Evolutionary conservation across 2,797 vertebrate species (phyloP).

Genomic region (Xenopus petersii): DNA sequence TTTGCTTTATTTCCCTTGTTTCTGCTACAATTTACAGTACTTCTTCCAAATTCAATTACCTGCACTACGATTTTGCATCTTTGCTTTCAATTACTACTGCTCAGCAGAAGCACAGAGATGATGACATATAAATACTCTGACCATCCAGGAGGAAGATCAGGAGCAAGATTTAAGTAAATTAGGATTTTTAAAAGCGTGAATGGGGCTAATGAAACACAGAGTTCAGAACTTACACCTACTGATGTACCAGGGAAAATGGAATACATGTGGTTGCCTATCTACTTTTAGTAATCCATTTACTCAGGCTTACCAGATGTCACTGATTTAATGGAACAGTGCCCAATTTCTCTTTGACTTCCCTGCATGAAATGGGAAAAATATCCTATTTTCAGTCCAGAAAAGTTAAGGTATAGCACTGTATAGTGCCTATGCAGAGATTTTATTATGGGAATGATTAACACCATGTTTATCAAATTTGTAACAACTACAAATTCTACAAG

Average conservation of each 20-base stretch:
- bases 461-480: too few relatives aligned
- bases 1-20: background rate
- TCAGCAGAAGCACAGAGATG: background rate
- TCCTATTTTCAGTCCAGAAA: slow-evolving; percentile 7
- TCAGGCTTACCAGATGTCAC: slow-evolving; percentile 49
- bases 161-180: slow-evolving; percentile 32
- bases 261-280: slow-evolving; percentile 47
- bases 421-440: background rate
- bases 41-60: slow-evolving; percentile 1
- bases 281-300: slow-evolving; percentile 47
- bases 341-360: slow-evolving; percentile 42
- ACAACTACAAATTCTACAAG: too few relatives aligned
- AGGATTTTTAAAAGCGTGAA: slow-evolving; percentile 13
- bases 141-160: slow-evolving; percentile 20
- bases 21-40: slow-evolving; percentile 46
- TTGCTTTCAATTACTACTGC: background rate
- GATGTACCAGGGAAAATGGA: slow-evolving; percentile 43
- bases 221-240: slow-evolving; percentile 30
- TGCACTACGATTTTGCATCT: background rate
- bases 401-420: background rate
- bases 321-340: slow-evolving; percentile 48
- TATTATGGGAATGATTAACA: too few relatives aligned
- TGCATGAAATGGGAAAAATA: slow-evolving; percentile 28
- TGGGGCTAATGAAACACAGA: slow-evolving; percentile 28
- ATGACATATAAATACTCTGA: background rate